Base-by-base conservation (phyloP, 2,797 vertebrate genomes). In the Phalanger gymnotis region DNA sequence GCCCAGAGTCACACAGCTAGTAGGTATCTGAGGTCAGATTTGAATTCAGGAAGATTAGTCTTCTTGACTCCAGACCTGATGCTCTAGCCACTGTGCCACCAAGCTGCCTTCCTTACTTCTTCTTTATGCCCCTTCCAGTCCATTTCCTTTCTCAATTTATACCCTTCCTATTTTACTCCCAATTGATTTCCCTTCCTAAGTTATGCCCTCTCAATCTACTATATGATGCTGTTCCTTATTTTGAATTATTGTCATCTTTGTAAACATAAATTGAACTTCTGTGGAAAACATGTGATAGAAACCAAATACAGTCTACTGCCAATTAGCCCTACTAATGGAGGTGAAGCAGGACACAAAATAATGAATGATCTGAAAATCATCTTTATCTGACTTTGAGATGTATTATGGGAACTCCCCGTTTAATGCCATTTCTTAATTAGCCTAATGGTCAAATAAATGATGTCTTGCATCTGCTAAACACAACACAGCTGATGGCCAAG, bases 401-500 rank as follows among this genome's bases (percentile, higher is more conserved):
- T 81, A 47, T 47, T 40, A 47, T 47, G 66, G 40, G 66, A 81
- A 16, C 40, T 81, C 66, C 55, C 53, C 7, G 93, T 53, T 58
- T 92, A 91, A 31, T 93, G 95, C 91, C 57, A 54, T 54, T 47
- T 91, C 94, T 93, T 73, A 54, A 93, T 94, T 93, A 95, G 16
- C 31, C 19, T 93, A 94, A 96, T 90, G 92, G 2, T 13, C 31
- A 96, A 93, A 90, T 66, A 93, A 94, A n/a, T 16, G 58, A 66
- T 66, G 61, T 52, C 92, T 81, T 93, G 47, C 47, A 89, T 95
- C 95, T 30, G 91, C 47, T 73, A 95, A 94, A 91, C n/a, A 10
- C 30, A 94, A 25, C 55, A 51, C 90, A 92, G 95, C 91, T 94
- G 91, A 51, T 2, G 91, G 2, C 73, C 66, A 14, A 31, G 10